Conservation (phyloP, 2,797 vertebrate species). For the Chelon auratus region DNA sequence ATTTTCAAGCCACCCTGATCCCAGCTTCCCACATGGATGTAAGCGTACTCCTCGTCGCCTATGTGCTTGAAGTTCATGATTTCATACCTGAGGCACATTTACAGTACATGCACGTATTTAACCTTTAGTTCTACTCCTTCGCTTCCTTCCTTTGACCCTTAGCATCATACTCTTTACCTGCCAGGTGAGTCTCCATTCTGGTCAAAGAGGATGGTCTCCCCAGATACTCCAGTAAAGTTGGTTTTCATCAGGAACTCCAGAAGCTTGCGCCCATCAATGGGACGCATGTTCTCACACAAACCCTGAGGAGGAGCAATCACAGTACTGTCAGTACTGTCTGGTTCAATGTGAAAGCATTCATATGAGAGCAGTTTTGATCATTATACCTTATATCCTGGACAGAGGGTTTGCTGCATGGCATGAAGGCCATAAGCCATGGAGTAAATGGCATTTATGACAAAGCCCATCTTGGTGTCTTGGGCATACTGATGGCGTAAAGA, state of each 20-base stretch:
- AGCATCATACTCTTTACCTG: slow-evolving; percentile 81
- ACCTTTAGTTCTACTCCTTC: not conserved
- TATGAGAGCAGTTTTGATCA: not conserved
- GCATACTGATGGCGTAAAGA: slow-evolving; percentile 93
- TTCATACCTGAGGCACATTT: slow-evolving; percentile 89
- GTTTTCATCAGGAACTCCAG: slow-evolving; percentile 97
- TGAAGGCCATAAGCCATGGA: slow-evolving; percentile 97
- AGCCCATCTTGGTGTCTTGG: slow-evolving; percentile 99
- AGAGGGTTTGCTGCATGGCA: slow-evolving; percentile 92
- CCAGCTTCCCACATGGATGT: slow-evolving; percentile 98
- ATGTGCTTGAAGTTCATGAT: slow-evolving; percentile 99
- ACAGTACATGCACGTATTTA: not conserved
- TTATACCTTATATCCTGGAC: slow-evolving; percentile 88
- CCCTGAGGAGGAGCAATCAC: slow-evolving; percentile 70
- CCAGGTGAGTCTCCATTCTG: slow-evolving; percentile 98
- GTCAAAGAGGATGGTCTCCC: slow-evolving; percentile 94
- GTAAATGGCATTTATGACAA: slow-evolving; percentile 98
- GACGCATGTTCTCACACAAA: slow-evolving; percentile 94
- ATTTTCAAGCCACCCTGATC: slow-evolving; percentile 96
- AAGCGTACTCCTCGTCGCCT: slow-evolving; percentile 91
- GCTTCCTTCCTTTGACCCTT: not conserved
- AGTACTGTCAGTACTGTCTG: not conserved
- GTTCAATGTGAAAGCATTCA: not conserved
- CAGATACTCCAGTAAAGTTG: slow-evolving; percentile 95
- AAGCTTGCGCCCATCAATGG: slow-evolving; percentile 94